Percentiles rank a stretch among this genome's conserved stretches.
Evolutionary conservation across 2,113 vertebrate species (phyloP).

Genomic region (Tychaedon coryphoeus): DNA sequence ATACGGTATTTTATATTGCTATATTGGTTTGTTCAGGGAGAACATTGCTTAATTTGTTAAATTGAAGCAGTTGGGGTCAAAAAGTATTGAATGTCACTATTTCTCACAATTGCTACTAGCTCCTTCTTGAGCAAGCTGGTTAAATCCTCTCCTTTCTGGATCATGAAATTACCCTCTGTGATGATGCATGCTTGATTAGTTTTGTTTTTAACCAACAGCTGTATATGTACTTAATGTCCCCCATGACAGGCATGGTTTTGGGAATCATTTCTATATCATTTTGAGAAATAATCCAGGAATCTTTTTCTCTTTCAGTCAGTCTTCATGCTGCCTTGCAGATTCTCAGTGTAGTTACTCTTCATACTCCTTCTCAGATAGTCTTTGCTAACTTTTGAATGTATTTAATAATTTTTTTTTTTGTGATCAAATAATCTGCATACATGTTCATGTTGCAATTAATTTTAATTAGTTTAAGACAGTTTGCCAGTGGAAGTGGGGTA

Average conservation of each 20-base stretch:
- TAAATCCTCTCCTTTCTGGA: slow-evolving; percentile 5
- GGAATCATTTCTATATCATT: neutral
- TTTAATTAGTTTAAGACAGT: neutral
- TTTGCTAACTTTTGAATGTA: neutral
- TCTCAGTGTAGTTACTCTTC: neutral
- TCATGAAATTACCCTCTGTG: neutral
- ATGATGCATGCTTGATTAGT: neutral
- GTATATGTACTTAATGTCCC: neutral
- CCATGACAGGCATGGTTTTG: neutral
- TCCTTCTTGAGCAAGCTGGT: neutral
- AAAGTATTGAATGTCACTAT: neutral
- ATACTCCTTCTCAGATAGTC: neutral
- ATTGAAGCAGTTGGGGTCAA: neutral
- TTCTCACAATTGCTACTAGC: neutral
- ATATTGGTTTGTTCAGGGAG: neutral
- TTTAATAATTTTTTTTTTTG: neutral
- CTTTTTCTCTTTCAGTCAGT: neutral
- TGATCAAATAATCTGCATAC: neutral
- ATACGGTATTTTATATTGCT: neutral
- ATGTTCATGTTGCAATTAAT: neutral
- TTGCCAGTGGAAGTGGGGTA: neutral
- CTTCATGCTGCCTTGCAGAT: neutral
- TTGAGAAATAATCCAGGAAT: neutral
- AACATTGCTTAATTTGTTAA: neutral
- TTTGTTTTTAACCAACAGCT: neutral